Conservation (phyloP, 2,797 vertebrate species). For the Rhinichthys osculus region DNA sequence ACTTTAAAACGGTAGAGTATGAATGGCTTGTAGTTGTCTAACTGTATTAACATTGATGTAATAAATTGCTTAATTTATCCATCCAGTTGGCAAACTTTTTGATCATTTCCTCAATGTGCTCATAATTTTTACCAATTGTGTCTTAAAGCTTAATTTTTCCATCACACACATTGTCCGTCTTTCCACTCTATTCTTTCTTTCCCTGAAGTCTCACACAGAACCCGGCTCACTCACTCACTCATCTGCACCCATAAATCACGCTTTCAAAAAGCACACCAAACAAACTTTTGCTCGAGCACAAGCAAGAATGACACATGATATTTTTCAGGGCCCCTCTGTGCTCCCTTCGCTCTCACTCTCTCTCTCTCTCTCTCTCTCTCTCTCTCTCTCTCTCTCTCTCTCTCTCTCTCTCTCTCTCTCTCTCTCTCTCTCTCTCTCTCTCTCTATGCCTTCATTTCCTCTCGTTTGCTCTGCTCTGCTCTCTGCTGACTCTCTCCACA, state of each 20-base stretch:
- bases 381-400: constrained; percentile 35
- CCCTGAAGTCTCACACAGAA: constrained; percentile 30
- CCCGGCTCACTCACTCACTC: constrained; percentile 16
- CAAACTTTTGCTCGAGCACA: background rate
- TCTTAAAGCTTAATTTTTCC: constrained; percentile 8
- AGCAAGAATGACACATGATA: constrained; percentile 46
- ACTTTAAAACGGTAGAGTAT: background rate
- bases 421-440: constrained; percentile 26
- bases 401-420: constrained; percentile 34
- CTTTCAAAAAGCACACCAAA: constrained; percentile 44
- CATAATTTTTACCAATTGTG: background rate
- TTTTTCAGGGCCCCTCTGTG: constrained; percentile 39
- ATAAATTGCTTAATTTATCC: no score
- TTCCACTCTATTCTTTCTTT: constrained; percentile 36
- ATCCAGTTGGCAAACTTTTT: background rate
- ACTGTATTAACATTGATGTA: no score
- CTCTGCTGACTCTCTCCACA: constrained; percentile 35
- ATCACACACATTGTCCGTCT: constrained; percentile 18
- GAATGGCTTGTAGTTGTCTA: background rate
- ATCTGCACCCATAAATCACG: constrained; percentile 39
- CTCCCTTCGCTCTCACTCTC: constrained; percentile 35
- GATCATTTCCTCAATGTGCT: background rate
- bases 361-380: constrained; percentile 36
- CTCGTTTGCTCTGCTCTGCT: constrained; percentile 47
- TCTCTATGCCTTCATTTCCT: constrained; percentile 31